A percentile compares a stretch with the other conserved stretches of the same genome.
Evolutionary conservation across 2,797 vertebrate species (phyloP).

Genomic region (Aeoliscus strigatus): DNA sequence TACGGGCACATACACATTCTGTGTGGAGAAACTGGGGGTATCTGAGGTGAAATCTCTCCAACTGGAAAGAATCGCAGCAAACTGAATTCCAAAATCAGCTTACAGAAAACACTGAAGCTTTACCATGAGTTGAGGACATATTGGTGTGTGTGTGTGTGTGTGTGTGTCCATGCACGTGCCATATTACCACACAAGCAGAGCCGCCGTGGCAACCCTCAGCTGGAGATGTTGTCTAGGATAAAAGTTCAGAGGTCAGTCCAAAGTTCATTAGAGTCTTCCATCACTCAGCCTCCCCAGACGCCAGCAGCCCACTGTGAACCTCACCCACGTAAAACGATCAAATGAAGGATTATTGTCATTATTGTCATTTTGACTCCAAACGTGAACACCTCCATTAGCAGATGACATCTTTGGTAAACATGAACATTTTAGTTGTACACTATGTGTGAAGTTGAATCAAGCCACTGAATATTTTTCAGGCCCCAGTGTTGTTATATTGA

Average conservation of each 20-base stretch:
- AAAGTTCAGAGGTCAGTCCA: slow-evolving; percentile 55
- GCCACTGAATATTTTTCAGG: too few relatives aligned
- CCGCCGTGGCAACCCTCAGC: slow-evolving; percentile 51
- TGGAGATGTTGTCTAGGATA: slow-evolving; percentile 37
- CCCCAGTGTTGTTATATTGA: too few relatives aligned
- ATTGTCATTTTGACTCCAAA: too few relatives aligned
- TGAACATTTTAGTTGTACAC: too few relatives aligned
- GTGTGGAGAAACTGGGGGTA: slow-evolving; percentile 27
- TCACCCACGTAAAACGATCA: slow-evolving; percentile 29
- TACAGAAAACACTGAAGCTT: slow-evolving; percentile 8
- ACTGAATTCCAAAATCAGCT: slow-evolving; percentile 19
- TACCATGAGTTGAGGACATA: slow-evolving; percentile 1
- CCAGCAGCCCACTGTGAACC: slow-evolving; percentile 29
- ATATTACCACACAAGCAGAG: slow-evolving; percentile 33
- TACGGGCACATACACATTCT: slow-evolving; percentile 23
- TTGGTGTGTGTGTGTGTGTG: slow-evolving; percentile 19
- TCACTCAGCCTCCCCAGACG: slow-evolving; percentile 44
- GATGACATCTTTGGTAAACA: too few relatives aligned
- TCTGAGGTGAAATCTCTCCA: slow-evolving; percentile 35
- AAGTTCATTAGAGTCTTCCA: slow-evolving; percentile 53
- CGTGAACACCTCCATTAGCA: neutral
- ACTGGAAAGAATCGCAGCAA: slow-evolving; percentile 10
- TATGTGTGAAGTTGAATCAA: too few relatives aligned
- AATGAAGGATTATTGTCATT: slow-evolving; percentile 47
- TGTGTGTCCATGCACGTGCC: slow-evolving; percentile 13